These are phyloP conservation scores for Sycobia sp. DNA, from an alignment of 1,140 invertebrate genomes.

Conservation along the genomic window DNA sequence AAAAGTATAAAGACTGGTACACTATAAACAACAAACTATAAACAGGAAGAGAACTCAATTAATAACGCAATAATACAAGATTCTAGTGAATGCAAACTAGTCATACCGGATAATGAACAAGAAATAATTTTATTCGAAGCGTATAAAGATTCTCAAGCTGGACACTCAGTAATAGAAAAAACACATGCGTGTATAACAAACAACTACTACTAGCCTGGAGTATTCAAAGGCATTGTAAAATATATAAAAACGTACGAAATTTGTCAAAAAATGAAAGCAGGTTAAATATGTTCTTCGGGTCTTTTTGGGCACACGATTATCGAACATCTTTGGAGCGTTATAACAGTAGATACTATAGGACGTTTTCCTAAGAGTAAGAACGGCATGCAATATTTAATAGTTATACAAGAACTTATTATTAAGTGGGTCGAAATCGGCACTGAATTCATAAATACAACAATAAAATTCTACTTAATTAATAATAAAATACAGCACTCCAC, in stretches of 20 bases:
- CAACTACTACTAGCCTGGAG: conserved; percentile 45
- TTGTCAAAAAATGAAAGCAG: conserved; percentile 34
- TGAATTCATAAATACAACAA: conserved; percentile 31
- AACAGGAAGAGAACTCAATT: no score
- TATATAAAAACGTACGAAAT: no score
- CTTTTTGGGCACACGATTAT: conserved; percentile 29
- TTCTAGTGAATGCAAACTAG: no score
- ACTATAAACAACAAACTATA: no score
- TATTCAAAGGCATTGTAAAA: conserved; percentile 35
- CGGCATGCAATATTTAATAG: no score
- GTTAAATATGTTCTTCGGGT: conserved; percentile 4
- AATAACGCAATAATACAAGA: no score
- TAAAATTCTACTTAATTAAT: neutral
- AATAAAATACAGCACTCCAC: conserved; percentile 41
- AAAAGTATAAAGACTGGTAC: conserved; percentile 16
- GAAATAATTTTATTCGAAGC: no score
- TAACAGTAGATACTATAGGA: conserved; percentile 14
- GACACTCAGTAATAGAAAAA: conserved; percentile 44
- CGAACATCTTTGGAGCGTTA: conserved; percentile 30
- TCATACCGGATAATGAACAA: no score
- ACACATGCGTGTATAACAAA: no score
- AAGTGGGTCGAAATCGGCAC: conserved; percentile 38
- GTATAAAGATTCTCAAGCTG: conserved; percentile 33
- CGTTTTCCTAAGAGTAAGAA: conserved; percentile 12
- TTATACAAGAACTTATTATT: conserved; percentile 35